These are phyloP conservation scores for Upupa epops DNA, from an alignment of 2,113 vertebrate genomes.

Conservation along the genomic window DNA sequence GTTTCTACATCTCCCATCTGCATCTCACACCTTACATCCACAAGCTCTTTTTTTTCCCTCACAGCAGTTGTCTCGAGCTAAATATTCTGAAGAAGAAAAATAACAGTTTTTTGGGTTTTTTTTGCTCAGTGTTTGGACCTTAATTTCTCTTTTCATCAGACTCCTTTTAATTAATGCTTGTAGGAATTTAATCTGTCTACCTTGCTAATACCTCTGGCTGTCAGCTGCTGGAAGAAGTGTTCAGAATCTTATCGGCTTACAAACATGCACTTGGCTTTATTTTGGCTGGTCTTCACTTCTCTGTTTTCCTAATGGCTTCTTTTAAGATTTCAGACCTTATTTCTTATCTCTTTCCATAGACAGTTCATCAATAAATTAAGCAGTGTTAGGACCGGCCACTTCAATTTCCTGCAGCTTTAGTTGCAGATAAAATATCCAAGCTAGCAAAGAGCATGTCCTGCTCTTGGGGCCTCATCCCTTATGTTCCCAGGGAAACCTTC, in stretches of 20 bases:
- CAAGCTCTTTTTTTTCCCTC: not conserved
- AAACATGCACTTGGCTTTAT: constrained; percentile 13
- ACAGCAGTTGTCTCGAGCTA: not conserved
- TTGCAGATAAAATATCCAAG: not conserved
- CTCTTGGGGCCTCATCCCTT: not conserved
- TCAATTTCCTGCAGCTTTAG: not conserved
- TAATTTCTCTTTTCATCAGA: constrained; percentile 46
- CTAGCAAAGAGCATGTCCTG: not conserved
- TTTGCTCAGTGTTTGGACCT: not conserved
- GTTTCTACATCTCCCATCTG: not conserved
- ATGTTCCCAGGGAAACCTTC: not conserved
- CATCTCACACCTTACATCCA: not conserved
- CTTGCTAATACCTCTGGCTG: constrained; percentile 56
- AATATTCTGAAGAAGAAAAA: constrained; percentile 1
- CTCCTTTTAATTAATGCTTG: constrained; percentile 59
- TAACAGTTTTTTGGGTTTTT: constrained; percentile 25
- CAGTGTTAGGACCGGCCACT: not conserved
- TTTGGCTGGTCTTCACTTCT: not conserved
- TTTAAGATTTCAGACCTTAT: constrained; percentile 15
- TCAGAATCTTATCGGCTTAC: constrained; percentile 20
- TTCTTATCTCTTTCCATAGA: constrained; percentile 7
- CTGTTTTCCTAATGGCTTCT: constrained; percentile 15
- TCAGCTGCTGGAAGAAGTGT: constrained; percentile 22
- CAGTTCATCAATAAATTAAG: not conserved
- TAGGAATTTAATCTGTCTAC: constrained; percentile 63